A percentile compares a stretch with the other conserved stretches of the same genome.
Conservation (phyloP, 1,140 invertebrate species). For the Brachionus paranguensis region DNA sequence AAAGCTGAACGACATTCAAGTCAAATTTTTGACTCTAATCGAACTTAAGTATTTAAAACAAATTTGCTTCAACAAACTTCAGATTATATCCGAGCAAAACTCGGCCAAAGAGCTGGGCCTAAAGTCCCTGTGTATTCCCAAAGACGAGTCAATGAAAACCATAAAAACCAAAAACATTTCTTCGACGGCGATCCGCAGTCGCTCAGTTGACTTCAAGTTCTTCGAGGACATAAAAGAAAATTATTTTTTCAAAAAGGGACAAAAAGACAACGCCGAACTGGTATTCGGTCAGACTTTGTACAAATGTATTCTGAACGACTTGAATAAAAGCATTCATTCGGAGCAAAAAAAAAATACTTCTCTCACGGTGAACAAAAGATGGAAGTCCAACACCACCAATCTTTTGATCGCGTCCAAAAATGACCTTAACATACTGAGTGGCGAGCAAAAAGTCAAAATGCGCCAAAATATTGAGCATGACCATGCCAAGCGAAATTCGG, state of each 20-base stretch:
- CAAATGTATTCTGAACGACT: conserved; percentile 39
- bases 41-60: conserved; percentile 33
- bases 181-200: background rate
- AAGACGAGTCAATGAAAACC: conserved; percentile 32
- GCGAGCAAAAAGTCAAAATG: background rate
- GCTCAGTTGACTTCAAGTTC: conserved; percentile 31
- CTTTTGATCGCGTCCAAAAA: conserved; percentile 29
- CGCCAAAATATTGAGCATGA: background rate
- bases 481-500: conserved; percentile 25
- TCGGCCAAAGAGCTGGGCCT: background rate
- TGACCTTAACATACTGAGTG: background rate
- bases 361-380: background rate
- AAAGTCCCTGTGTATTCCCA: background rate
- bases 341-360: background rate
- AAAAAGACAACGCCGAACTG: background rate
- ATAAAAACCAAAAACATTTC: conserved; percentile 23
- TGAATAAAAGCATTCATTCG: background rate
- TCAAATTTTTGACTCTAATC: conserved; percentile 38
- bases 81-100: background rate
- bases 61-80: conserved; percentile 31
- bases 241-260: conserved; percentile 6
- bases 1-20: background rate
- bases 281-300: conserved; percentile 35
- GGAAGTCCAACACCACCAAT: conserved; percentile 17
- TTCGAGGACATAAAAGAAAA: conserved; percentile 40